phyloP scores from a whole-genome alignment of 2,888 invertebrate species.

The Xanthostigma xanthostigma region DNA sequence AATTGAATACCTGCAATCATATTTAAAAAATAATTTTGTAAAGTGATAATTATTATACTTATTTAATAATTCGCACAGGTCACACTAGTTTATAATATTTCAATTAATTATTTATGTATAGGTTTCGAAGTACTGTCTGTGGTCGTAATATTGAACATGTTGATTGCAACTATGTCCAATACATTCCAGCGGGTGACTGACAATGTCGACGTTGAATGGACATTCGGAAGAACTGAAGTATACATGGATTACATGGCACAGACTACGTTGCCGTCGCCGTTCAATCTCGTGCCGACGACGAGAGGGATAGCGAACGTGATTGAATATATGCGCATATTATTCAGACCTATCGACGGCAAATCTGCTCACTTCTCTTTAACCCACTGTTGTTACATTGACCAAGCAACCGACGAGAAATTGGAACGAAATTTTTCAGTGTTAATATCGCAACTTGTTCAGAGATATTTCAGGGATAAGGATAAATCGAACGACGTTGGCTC shows the following conservation, averaged over 20 bases:
- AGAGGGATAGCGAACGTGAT: constrained; percentile 31
- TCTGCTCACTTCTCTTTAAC: not conserved
- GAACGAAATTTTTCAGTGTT: constrained; percentile 35
- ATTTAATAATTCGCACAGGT: too few relatives aligned
- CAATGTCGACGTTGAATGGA: constrained; percentile 60
- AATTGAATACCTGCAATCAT: too few relatives aligned
- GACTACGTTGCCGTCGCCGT: constrained; percentile 52
- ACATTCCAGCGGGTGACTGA: constrained; percentile 55
- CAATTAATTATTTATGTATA: constrained; percentile 16
- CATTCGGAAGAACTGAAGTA: constrained; percentile 56
- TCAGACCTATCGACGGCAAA: not conserved
- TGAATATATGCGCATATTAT: constrained; percentile 32
- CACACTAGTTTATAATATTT: not conserved
- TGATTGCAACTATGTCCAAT: constrained; percentile 67
- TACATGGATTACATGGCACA: constrained; percentile 59
- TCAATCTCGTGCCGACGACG: constrained; percentile 51
- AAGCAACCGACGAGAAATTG: constrained; percentile 26
- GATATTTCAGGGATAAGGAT: constrained; percentile 41
- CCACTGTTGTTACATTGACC: constrained; percentile 24
- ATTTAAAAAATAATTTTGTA: too few relatives aligned
- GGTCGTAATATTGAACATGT: constrained; percentile 60
- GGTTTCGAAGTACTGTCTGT: constrained; percentile 55
- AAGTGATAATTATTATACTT: too few relatives aligned
- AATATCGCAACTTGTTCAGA: constrained; percentile 41
- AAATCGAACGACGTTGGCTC: constrained; percentile 22